Conservation (phyloP, 2,888 invertebrate species). For the Geophilus truncorum region DNA sequence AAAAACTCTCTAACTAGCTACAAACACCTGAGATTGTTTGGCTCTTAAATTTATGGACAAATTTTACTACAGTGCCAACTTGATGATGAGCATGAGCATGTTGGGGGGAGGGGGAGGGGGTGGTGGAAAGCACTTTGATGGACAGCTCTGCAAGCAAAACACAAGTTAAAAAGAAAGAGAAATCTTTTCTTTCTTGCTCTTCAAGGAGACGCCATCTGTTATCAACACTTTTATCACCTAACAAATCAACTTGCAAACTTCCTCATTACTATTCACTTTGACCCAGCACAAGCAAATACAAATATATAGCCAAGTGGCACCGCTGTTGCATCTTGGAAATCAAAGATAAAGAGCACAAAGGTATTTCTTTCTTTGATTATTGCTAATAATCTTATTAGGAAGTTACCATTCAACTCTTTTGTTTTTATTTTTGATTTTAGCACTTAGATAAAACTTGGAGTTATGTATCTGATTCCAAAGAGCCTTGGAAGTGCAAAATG, state of each 20-base stretch:
- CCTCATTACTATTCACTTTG: neutral
- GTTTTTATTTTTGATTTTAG: neutral
- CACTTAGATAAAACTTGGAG: neutral
- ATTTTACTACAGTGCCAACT: neutral
- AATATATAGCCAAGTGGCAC: neutral
- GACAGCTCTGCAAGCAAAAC: neutral
- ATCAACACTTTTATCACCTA: conserved; percentile 28
- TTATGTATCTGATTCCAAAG: neutral
- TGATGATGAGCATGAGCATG: neutral
- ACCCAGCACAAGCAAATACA: neutral
- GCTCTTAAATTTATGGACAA: neutral
- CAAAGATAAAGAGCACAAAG: neutral
- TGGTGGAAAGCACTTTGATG: neutral
- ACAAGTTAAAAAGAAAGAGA: neutral
- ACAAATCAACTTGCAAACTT: conserved; percentile 18
- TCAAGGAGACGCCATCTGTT: neutral
- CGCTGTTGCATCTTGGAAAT: neutral
- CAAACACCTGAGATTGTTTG: neutral
- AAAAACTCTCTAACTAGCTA: neutral
- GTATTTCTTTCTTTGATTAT: neutral
- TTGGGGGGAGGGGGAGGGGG: neutral
- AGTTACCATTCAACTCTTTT: neutral
- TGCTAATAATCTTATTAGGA: neutral
- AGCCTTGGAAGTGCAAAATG: neutral
- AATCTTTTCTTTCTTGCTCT: neutral